Conservation (phyloP, 2,113 vertebrate species). For the Bufo bufo region DNA sequence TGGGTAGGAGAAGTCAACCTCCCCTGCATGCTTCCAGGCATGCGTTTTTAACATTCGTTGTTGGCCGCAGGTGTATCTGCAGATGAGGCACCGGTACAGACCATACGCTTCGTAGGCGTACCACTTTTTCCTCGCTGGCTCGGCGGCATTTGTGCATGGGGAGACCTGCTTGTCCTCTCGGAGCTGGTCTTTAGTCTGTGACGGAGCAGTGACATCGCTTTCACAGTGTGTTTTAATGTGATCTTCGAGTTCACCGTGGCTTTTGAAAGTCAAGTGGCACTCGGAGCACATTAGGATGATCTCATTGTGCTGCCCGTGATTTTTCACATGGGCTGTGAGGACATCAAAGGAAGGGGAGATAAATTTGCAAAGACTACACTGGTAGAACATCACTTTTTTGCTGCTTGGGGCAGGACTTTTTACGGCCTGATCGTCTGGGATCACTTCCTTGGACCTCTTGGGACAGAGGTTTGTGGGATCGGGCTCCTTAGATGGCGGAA, state of each 20-base stretch:
- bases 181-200: slow-evolving; percentile 60
- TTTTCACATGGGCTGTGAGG: slow-evolving; percentile 88
- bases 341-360: slow-evolving; percentile 81
- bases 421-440: slow-evolving; percentile 61
- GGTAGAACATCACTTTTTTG: slow-evolving; percentile 85
- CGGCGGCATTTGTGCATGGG: slow-evolving; percentile 49
- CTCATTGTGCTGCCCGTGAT: slow-evolving; percentile 89
- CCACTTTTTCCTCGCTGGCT: slow-evolving; percentile 81
- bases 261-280: slow-evolving; percentile 84
- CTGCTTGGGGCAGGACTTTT: slow-evolving; percentile 64
- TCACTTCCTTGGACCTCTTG: slow-evolving; percentile 64
- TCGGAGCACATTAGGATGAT: slow-evolving; percentile 92
- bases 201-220: slow-evolving; percentile 57
- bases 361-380: slow-evolving; percentile 91
- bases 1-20: slow-evolving; percentile 95
- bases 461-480: slow-evolving; percentile 66
- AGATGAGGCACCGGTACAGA: slow-evolving; percentile 93
- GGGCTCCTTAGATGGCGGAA: slow-evolving; percentile 61
- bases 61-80: slow-evolving; percentile 96
- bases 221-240: slow-evolving; percentile 84
- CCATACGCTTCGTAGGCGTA: slow-evolving; percentile 91
- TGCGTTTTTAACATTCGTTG: slow-evolving; percentile 97
- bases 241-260: slow-evolving; percentile 86
- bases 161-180: slow-evolving; percentile 41
- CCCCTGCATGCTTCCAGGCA: slow-evolving; percentile 94